phyloP scores from a whole-genome alignment of 2,888 invertebrate genomes.

The Strigamia maritima region DNA sequence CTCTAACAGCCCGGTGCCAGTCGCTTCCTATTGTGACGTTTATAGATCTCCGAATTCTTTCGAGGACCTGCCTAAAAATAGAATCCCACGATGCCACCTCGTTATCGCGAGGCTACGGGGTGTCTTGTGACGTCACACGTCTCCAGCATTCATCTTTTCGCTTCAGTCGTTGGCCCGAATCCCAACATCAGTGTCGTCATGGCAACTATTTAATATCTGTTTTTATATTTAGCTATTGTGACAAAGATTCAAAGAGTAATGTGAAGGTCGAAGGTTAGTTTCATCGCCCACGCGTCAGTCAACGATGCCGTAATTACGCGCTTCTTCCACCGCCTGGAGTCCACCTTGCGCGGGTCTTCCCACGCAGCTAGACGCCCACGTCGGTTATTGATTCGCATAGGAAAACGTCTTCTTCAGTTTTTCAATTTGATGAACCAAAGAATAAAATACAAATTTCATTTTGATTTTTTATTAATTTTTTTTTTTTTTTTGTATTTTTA shows the following conservation, averaged over 20 bases:
- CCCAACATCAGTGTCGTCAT: neutral
- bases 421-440: too few species aligned
- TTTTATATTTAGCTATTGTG: neutral
- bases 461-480: too few species aligned
- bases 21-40: neutral
- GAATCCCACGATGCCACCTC: neutral
- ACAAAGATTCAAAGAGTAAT: neutral
- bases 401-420: neutral
- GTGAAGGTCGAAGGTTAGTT: neutral
- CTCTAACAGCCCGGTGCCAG: neutral
- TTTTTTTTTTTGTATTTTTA: too few species aligned
- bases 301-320: neutral
- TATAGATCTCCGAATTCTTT: neutral
- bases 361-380: neutral
- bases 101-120: neutral
- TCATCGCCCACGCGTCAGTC: neutral
- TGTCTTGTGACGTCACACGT: neutral
- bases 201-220: neutral
- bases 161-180: neutral
- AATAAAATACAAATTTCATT: too few species aligned
- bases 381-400: neutral
- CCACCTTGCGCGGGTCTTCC: neutral
- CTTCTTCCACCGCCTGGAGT: neutral
- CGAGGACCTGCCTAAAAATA: neutral
- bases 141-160: neutral